Evolutionary conservation across 2,888 invertebrate genomes (phyloP).

Genomic region (Arenicola marina): DNA sequence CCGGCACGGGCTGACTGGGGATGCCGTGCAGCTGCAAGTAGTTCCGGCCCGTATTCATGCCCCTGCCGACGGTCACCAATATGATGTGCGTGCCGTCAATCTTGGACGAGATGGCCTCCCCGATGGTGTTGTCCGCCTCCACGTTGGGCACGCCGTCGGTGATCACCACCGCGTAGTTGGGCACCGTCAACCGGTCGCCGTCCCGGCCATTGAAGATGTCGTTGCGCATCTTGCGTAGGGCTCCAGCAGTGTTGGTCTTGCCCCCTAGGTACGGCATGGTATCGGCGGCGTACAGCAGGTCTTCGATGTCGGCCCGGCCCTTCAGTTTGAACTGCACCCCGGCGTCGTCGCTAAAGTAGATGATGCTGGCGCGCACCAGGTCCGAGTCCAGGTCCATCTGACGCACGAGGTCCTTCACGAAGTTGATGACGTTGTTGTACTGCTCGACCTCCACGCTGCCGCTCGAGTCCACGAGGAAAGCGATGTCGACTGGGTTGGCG

Average conservation of each 20-base stretch:
- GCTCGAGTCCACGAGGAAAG: conserved; percentile 51
- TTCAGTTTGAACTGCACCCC: conserved; percentile 48
- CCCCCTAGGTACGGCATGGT: conserved; percentile 46
- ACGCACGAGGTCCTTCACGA: conserved; percentile 42
- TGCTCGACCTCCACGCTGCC: conserved; percentile 46
- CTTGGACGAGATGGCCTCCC: conserved; percentile 48
- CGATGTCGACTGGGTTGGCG: conserved; percentile 45
- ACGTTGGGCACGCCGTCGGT: conserved; percentile 51
- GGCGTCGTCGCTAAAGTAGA: conserved; percentile 54
- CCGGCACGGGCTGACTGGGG: conserved; percentile 30
- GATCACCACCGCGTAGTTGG: conserved; percentile 49
- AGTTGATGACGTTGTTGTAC: conserved; percentile 43
- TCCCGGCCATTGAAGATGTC: conserved; percentile 25
- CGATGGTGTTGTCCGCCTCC: conserved; percentile 40
- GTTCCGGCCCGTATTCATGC: conserved; percentile 36
- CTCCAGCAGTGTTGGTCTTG: conserved; percentile 50
- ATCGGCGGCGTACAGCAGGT: conserved; percentile 26
- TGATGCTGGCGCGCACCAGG: conserved; percentile 44
- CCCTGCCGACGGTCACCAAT: conserved; percentile 45
- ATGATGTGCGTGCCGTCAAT: conserved; percentile 45
- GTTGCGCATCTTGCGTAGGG: conserved; percentile 30
- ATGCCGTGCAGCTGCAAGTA: conserved; percentile 30
- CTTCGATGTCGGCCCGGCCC: conserved; percentile 9
- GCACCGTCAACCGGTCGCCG: conserved; percentile 44
- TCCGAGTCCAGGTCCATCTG: conserved; percentile 39